Percentiles rank a stretch among this genome's conserved stretches.
Conservation (phyloP, 2,113 vertebrate species). For the Callospermophilus lateralis region DNA sequence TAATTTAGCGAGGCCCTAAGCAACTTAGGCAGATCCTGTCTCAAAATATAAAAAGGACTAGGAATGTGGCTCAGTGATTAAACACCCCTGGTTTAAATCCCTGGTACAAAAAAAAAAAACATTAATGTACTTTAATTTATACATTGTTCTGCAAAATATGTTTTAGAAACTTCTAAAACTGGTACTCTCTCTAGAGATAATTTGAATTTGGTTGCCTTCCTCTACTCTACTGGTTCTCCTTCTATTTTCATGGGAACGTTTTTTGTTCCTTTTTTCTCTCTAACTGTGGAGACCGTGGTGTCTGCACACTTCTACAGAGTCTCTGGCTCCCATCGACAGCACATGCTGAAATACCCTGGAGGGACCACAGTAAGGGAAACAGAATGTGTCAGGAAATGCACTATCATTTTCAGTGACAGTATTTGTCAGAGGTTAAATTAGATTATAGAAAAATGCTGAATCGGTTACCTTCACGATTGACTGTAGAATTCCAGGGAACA, state of each 20-base stretch:
- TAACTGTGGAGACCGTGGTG: neutral
- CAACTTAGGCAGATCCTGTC: too few relatives aligned
- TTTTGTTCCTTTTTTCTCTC: too few relatives aligned
- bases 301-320: neutral
- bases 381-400: conserved; percentile 6
- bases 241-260: too few relatives aligned
- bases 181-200: neutral
- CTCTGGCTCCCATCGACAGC: neutral
- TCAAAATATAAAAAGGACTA: too few relatives aligned
- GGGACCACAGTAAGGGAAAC: neutral
- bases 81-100: too few relatives aligned
- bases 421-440: conserved; percentile 55
- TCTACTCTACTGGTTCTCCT: too few relatives aligned
- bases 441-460: conserved; percentile 36
- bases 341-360: neutral
- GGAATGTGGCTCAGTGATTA: too few relatives aligned
- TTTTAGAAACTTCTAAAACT: neutral
- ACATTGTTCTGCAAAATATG: neutral
- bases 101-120: too few relatives aligned
- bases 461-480: conserved; percentile 18
- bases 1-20: too few relatives aligned
- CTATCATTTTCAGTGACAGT: conserved; percentile 10
- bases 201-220: neutral
- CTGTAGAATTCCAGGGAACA: neutral
- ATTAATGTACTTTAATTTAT: neutral